phyloP scores from a whole-genome alignment of 2,797 vertebrate genomes.

The Sus cebifrons region DNA sequence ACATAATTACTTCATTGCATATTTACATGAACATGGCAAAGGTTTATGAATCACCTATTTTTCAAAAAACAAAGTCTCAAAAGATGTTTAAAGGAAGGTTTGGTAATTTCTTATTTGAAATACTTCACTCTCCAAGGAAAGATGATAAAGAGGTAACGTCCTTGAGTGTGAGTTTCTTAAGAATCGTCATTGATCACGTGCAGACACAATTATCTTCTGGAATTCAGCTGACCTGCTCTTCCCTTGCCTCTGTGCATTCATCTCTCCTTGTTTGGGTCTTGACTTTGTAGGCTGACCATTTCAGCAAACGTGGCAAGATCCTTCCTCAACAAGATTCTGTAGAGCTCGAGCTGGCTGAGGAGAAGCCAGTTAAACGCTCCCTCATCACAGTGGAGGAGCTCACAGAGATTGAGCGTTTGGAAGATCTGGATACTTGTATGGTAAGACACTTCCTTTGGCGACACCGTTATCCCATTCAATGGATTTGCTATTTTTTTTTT shows the following conservation, averaged over 20 bases:
- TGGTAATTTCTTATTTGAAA: constrained; percentile 31
- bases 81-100: background rate
- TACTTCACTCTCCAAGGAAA: background rate
- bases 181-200: fast-evolving
- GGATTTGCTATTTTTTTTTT: background rate
- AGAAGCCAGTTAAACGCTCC: constrained; percentile 92
- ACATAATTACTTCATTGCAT: constrained; percentile 66
- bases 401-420: constrained; percentile 96
- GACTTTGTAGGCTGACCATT: constrained; percentile 94
- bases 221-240: background rate
- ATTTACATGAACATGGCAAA: constrained; percentile 75
- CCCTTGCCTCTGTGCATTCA: background rate
- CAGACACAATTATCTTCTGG: fast-evolving
- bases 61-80: constrained; percentile 76
- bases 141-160: background rate
- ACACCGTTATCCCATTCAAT: fast-evolving
- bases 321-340: constrained; percentile 94
- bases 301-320: constrained; percentile 93
- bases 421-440: constrained; percentile 98
- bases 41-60: constrained; percentile 77
- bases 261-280: background rate
- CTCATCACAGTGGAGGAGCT: constrained; percentile 91
- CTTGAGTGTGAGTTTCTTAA: background rate
- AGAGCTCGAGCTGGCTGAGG: constrained; percentile 94
- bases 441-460: constrained; percentile 89